Evolutionary conservation across 2,888 invertebrate genomes (phyloP), one percentile per base, ranked within the genome.

Genomic region (Caenorhabditis panamensis): DNA sequence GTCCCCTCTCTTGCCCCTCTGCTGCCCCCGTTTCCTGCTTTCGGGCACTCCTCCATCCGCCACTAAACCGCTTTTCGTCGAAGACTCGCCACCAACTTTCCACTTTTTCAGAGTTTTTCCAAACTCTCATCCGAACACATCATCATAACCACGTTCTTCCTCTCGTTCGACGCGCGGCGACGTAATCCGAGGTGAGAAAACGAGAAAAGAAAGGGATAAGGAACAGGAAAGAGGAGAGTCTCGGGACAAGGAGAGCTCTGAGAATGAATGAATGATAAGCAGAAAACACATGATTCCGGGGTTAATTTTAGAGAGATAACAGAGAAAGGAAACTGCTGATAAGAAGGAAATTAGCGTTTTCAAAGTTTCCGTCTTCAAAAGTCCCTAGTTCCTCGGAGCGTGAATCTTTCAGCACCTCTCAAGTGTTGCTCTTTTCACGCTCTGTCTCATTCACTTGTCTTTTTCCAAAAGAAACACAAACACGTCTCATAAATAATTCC

Each of bases 71-170:
- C 71, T 71, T 71, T 71, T 71, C 56, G 63, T 37, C 64, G n/a
- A 16, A n/a, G 8, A 16, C 58, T 9, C 58, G 3, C 37, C 53
- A 54, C 62, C 71, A 71, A 71, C 62, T 62, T 54, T 54, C 63
- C 56, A 31, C 31, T 56, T 75, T 78, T 78, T 67, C 79, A 79
- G 79, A 79, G 79, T 79, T 79, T 69, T 47, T 31, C 51, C 58
- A 63, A 73, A 67, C 72, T 73, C 72, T 79, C 79, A 67, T 56
- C 67, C 61, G 72, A 72, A 73, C 44, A 58, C 66, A 79, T 68
- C 79, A 79, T 79, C 79, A 79, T 79, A 72, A 73, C 72, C 72
- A 73, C 79, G 66, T 79, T 79, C 49, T 79, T 79, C 49, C 68
- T 79, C 37, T 72, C 79, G 47, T 68, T 67, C 62, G 79, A 73